Percentiles rank a stretch among this genome's conserved stretches.
These are phyloP conservation scores for Cephalopterus ornatus DNA, from an alignment of 2,113 vertebrate genomes.

Conservation along the genomic window DNA sequence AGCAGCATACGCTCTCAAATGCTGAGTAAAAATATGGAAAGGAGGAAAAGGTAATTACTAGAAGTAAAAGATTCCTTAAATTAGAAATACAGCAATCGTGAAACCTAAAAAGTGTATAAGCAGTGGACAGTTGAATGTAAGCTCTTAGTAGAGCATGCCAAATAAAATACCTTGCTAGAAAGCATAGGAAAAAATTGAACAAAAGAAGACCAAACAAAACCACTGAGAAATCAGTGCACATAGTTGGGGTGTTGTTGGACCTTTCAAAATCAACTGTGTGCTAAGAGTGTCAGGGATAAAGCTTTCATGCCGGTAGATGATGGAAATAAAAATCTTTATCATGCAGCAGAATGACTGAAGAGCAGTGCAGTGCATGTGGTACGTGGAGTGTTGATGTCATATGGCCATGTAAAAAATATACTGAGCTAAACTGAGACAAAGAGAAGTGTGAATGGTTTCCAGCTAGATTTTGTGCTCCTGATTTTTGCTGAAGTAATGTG, in stretches of 20 bases:
- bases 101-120: neutral
- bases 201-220: neutral
- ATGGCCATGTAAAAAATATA: neutral
- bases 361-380: neutral
- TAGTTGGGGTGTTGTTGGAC: neutral
- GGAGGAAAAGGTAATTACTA: neutral
- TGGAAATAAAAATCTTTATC: neutral
- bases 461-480: neutral
- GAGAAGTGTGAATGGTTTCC: neutral
- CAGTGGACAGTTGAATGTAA: neutral
- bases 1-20: neutral
- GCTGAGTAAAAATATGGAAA: neutral
- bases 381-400: neutral
- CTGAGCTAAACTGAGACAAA: neutral
- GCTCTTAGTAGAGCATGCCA: neutral
- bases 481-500: neutral
- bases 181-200: neutral
- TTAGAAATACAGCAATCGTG: rapidly evolving
- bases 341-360: neutral
- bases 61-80: neutral
- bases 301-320: neutral
- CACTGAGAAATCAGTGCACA: neutral
- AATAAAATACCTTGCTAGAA: neutral
- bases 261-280: neutral
- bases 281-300: neutral